Conservation (phyloP, 2,113 vertebrate species). For the Lophius piscatorius region DNA sequence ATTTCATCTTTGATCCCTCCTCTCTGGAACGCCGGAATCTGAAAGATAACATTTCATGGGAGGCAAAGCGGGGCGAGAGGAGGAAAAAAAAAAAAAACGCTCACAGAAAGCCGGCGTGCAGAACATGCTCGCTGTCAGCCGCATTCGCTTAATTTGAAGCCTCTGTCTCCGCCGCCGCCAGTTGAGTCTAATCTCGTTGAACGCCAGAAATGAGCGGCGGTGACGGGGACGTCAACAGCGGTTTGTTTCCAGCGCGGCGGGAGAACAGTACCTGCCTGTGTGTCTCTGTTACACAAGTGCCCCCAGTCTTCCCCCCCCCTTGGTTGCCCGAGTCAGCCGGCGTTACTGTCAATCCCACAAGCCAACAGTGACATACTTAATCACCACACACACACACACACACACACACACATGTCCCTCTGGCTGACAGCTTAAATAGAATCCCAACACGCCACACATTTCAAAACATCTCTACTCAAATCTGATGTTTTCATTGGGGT, state of each 20-base stretch:
- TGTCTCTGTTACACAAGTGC: conserved; percentile 75
- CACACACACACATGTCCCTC: conserved; percentile 27
- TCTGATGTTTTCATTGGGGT: conserved; percentile 46
- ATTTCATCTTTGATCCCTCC: conserved; percentile 72
- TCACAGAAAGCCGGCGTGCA: conserved; percentile 59
- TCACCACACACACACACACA: conserved; percentile 50
- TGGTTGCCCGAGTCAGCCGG: conserved; percentile 64
- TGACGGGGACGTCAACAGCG: conserved; percentile 83
- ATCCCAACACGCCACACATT: conserved; percentile 42
- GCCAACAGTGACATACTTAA: conserved; percentile 66
- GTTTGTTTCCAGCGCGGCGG: conserved; percentile 76
- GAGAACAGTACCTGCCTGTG: conserved; percentile 81
- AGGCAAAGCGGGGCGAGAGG: conserved; percentile 58
- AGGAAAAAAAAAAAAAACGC: conserved; percentile 77
- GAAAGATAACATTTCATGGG: conserved; percentile 72
- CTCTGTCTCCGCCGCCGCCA: conserved; percentile 71
- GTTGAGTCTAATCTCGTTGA: conserved; percentile 77
- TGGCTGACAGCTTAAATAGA: conserved; percentile 60
- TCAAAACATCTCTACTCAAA: conserved; percentile 46
- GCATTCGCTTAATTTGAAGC: conserved; percentile 73
- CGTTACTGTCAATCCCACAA: conserved; percentile 74
- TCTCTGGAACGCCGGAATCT: conserved; percentile 67
- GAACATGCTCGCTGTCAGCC: conserved; percentile 79
- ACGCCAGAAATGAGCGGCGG: conserved; percentile 76
- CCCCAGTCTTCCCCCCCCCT: conserved; percentile 57